These are phyloP conservation scores for Phalacrocorax aristotelis DNA, from an alignment of 2,113 vertebrate species.

Conservation along the genomic window DNA sequence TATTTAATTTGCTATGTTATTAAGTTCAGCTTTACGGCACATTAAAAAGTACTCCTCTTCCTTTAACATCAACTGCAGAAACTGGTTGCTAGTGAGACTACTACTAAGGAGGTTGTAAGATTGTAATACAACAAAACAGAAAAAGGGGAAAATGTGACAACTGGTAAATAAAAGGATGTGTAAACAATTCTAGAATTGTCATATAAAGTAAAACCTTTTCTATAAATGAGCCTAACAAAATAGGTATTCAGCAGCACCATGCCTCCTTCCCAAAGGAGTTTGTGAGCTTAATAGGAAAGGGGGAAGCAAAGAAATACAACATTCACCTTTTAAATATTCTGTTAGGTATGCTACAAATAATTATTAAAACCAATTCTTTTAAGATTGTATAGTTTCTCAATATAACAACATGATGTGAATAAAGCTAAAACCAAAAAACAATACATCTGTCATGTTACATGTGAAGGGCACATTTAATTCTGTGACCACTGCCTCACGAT, in stretches of 20 bases:
- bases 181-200: background rate
- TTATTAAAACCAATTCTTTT: background rate
- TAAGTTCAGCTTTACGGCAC: background rate
- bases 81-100: background rate
- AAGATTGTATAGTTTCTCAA: background rate
- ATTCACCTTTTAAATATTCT: background rate
- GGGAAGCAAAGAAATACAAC: background rate
- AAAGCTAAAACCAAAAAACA: background rate
- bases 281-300: background rate
- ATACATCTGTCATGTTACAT: fast-evolving
- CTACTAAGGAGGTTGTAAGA: background rate
- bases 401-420: background rate
- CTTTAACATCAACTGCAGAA: background rate
- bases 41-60: background rate
- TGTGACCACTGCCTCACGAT: background rate
- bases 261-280: background rate
- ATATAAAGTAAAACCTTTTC: background rate
- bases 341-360: background rate
- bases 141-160: background rate
- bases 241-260: background rate
- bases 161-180: background rate
- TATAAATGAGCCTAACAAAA: background rate
- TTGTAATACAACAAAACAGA: background rate
- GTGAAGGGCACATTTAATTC: background rate
- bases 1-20: background rate